phyloP scores from a whole-genome alignment of 2,888 invertebrate genomes.

The Stenolophus ochropezus region DNA sequence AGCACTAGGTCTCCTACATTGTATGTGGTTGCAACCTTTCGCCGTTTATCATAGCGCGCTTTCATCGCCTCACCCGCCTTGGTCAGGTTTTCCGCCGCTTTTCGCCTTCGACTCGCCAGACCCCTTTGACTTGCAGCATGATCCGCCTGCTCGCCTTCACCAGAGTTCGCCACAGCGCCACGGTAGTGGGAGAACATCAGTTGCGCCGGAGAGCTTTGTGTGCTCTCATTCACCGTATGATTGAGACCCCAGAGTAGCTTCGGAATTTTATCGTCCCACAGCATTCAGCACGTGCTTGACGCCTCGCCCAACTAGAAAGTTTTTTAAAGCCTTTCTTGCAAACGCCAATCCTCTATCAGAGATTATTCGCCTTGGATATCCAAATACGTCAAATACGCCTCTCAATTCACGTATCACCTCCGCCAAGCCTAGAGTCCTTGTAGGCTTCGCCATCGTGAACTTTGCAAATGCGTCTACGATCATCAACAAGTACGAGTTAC shows the following conservation, averaged over 20 bases:
- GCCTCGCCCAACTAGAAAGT: constrained; percentile 58
- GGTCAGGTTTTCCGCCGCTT: too few species aligned
- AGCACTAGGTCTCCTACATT: constrained; percentile 61
- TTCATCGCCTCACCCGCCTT: too few species aligned
- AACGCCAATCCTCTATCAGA: constrained; percentile 62
- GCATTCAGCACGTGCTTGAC: constrained; percentile 61
- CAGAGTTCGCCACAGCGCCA: constrained; percentile 62
- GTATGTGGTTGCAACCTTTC: constrained; percentile 62
- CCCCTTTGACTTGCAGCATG: too few species aligned
- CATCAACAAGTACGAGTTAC: constrained; percentile 64
- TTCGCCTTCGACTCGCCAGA: too few species aligned
- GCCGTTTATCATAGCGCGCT: constrained; percentile 17
- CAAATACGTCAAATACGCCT: constrained; percentile 47
- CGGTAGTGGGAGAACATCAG: constrained; percentile 64
- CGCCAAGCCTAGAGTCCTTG: constrained; percentile 30
- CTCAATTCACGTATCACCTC: constrained; percentile 33
- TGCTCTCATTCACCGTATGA: constrained; percentile 65
- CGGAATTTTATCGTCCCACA: constrained; percentile 62
- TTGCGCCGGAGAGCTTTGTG: constrained; percentile 64
- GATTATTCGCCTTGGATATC: constrained; percentile 62
- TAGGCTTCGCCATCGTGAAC: constrained; percentile 54
- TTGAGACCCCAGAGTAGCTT: constrained; percentile 61
- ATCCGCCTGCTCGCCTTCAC: too few species aligned
- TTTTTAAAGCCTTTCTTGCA: constrained; percentile 25
- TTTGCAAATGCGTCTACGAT: constrained; percentile 63